Evolutionary conservation across 2,113 vertebrate genomes (phyloP), one percentile per base, ranked within the genome.

Genomic region (Tenebrosternarchus preto): DNA sequence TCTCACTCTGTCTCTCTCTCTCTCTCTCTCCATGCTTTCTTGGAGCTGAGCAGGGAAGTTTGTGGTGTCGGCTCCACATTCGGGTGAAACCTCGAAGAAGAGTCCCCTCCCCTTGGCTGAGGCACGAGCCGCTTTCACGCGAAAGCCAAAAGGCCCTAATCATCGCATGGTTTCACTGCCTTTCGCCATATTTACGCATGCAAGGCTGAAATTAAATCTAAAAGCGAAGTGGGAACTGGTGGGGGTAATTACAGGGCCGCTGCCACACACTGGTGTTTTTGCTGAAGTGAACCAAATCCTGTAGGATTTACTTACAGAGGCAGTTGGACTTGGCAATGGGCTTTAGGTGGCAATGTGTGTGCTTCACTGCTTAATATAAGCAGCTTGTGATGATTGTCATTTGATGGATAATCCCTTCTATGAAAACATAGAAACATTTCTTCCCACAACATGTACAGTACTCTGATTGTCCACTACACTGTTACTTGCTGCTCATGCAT

Each of bases 161-260:
- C 89, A 86, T 90, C 80, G 76, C 86, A 64, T 69, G 68, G 29
- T 86, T 84, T 88, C 79, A 75, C 56, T 25, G 27, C 17, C 46
- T 71, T 68, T 75, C 73, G 76, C 85, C 86, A 82, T 84, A 89
- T 86, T 88, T 86, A 86, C 84, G 87, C 88, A 85, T 87, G 83
- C 72, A 64, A 83, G 85, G 85, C 85, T 88, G 83, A 86, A 86
- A 91, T 90, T 89, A 92, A 90, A 86, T 91, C 91, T 90, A 92
- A 92, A 92, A 89, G 76, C 88, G 89, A 80, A 67, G 46, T 69
- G 27, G 87, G 85, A 87, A 82, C 87, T 83, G 87, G 43, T 83
- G 74, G 3, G 74, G 60, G 85, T 91, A 93, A 93, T 92, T 91
- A 92, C 84, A 92, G 90, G 79, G 82, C 86, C 90, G 70, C 24